Base-by-base conservation (phyloP, 2,113 vertebrate genomes). In the Polypterus bichir region DNA sequence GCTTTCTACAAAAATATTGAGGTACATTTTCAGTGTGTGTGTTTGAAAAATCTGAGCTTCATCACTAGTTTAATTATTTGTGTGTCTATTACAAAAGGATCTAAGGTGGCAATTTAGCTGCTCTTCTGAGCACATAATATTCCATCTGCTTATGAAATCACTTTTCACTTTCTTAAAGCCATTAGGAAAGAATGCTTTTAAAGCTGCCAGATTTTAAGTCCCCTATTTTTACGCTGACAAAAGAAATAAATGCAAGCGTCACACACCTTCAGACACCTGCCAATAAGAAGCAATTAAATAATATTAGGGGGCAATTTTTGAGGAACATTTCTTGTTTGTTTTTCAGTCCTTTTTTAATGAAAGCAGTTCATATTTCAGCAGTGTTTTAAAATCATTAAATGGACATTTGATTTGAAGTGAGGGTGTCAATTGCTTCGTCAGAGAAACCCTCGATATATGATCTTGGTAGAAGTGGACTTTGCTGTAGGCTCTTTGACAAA, bases 361-460 rank as follows among this genome's bases (percentile, higher is more conserved):
- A 58, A 58, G 56, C 7, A 49, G 66, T 51, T 64, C 62, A 48
- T 56, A 62, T 69, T 69, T 66, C 68, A 11, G 60, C 63, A 58
- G 55, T 51, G 59, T 69, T 66, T 71, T 70, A 61, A 59, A 65
- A 72, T 71, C 69, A 66, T 64, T 68, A 68, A 10, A 1, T 60
- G 66, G 65, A 64, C 10, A 64, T 70, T 68, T 0, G 4, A 4
- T 2, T 62, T 7, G 60, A 73, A 65, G 68, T 53, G 27, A 52
- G 65, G 59, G 64, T 69, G 72, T 71, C 63, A 10, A 5, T 60
- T 61, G 61, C 70, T 65, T 70, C 68, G 73, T 71, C 72, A 68
- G 66, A 68, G 71, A 68, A 81, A 71, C 68, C 69, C 62, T 63
- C 59, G 76, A 74, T 70, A 71, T 61, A 9, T 6, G 76, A 73